Evolutionary conservation across 1,140 invertebrate genomes (phyloP).

Genomic region (Notospermus geniculatus): DNA sequence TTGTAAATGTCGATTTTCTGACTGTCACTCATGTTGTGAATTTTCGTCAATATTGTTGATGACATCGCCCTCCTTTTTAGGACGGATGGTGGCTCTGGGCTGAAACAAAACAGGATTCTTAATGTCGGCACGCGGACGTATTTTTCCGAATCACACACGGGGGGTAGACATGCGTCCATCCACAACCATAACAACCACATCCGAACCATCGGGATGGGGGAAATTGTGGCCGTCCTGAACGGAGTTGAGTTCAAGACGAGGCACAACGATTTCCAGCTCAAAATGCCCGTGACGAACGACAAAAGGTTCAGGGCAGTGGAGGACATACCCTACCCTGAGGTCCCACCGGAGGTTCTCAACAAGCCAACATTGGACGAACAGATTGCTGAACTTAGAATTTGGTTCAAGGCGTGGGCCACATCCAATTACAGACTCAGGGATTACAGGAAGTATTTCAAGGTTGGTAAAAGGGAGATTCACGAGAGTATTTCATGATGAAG

Average conservation of each 20-base stretch:
- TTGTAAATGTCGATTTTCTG: no score
- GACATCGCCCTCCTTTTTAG: no score
- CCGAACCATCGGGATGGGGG: slow-evolving; percentile 21
- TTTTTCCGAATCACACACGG: slow-evolving; percentile 11
- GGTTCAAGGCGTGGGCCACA: slow-evolving; percentile 14
- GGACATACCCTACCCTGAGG: slow-evolving; percentile 19
- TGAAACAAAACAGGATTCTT: slow-evolving; percentile 1
- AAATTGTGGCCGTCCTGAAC: slow-evolving; percentile 23
- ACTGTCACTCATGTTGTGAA: no score
- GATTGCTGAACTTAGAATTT: slow-evolving; percentile 4
- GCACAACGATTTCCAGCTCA: slow-evolving; percentile 23
- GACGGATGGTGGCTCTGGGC: neutral
- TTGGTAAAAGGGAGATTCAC: no score
- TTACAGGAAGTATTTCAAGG: slow-evolving; percentile 19
- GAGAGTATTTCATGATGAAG: no score
- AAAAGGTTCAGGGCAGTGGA: slow-evolving; percentile 12
- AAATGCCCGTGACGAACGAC: slow-evolving; percentile 6
- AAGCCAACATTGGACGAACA: neutral
- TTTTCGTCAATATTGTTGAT: no score
- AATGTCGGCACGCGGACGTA: slow-evolving; percentile 8
- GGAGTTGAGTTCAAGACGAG: slow-evolving; percentile 24
- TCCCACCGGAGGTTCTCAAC: slow-evolving; percentile 13
- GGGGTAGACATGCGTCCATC: slow-evolving; percentile 13
- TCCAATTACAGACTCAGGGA: slow-evolving; percentile 12
- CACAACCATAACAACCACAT: slow-evolving; percentile 21